Evolutionary conservation across 1,140 invertebrate species (phyloP), one percentile per base, ranked within the genome.

Genomic region (Capitella teleta): DNA sequence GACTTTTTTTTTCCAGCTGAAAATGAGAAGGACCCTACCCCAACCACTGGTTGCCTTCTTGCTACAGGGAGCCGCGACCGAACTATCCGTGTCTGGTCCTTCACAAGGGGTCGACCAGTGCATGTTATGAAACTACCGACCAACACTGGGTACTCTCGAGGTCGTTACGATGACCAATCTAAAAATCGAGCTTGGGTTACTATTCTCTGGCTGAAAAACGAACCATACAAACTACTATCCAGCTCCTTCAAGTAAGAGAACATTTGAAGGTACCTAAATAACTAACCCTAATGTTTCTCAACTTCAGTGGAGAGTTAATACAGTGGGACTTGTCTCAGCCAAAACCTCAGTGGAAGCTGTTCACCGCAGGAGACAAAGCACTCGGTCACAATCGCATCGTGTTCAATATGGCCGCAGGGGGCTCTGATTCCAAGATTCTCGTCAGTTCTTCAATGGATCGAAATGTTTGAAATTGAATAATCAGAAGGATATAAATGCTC

Each of bases 121-220:
- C 32, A 44, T 4, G 23, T 46, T 21, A 51, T 61, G 30, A 61
- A 59, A 38, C 37, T 67, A 44, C 61, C 63, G n/a, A 41, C 34
- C 3, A 51, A 48, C 34, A 32, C 54, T 19, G 52, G 49, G 12
- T 28, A 50, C 28, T 44, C 56, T 8, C 51, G 57, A 1, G 52
- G 55, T n/a, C 12, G 18, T 6, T 14, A 25, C 53, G 53, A 55
- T 28, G 59, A 58, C 16, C 38, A 56, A 23, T 54, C 54, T 3
- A 40, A 52, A 10, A 45, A 38, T 2, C 56, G 55, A 28, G 30
- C 49, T 2, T 70, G 76, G 76, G 70, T 75, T 8, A 61, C 71
- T 3, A 51, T 82, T 14, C 68, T 64, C 56, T 82, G 81, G 81
- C 58, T 72, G n/a, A 59, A 70, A 37, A 21, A 55, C 10, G 32